These are phyloP conservation scores for Hoplostethus mediterraneus DNA, from an alignment of 2,797 vertebrate genomes.

Conservation along the genomic window DNA sequence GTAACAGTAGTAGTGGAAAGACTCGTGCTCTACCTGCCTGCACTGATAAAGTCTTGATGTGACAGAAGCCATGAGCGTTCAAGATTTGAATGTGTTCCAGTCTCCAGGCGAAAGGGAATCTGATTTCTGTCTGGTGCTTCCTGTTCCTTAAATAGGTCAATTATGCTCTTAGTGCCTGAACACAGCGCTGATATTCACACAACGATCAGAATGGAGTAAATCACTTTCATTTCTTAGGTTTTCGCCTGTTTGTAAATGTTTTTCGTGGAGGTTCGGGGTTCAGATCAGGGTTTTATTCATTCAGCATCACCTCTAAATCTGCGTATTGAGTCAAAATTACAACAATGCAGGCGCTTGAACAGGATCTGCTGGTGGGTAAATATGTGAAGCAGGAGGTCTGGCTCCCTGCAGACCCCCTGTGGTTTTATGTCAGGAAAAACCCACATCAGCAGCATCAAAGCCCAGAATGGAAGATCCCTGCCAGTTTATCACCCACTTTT, in stretches of 20 bases:
- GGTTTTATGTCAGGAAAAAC: conserved; percentile 60
- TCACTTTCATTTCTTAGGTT: not conserved
- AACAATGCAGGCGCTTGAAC: conserved; percentile 35
- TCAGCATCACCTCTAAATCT: not conserved
- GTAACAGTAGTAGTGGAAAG: conserved; percentile 24
- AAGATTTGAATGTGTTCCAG: conserved; percentile 16
- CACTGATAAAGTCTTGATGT: not conserved
- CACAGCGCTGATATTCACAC: not conserved
- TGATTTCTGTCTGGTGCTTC: conserved; percentile 24
- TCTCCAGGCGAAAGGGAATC: conserved; percentile 16
- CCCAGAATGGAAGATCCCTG: conserved; percentile 48
- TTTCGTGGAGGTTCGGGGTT: not conserved
- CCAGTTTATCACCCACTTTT: conserved; percentile 63
- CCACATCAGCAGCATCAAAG: conserved; percentile 75
- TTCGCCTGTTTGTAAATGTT: not conserved
- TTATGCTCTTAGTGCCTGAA: conserved; percentile 30
- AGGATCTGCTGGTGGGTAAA: conserved; percentile 52
- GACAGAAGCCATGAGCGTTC: conserved; percentile 21
- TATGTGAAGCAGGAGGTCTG: conserved; percentile 30
- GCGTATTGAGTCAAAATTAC: conserved; percentile 22
- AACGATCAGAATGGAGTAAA: conserved; percentile 18
- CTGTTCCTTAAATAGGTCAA: conserved; percentile 38
- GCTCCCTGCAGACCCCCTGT: conserved; percentile 40
- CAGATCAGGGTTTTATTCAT: conserved; percentile 11
- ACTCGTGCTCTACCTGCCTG: conserved; percentile 14